Base-by-base conservation (phyloP, 1,140 invertebrate genomes). In the Agraylea sexmaculata region DNA sequence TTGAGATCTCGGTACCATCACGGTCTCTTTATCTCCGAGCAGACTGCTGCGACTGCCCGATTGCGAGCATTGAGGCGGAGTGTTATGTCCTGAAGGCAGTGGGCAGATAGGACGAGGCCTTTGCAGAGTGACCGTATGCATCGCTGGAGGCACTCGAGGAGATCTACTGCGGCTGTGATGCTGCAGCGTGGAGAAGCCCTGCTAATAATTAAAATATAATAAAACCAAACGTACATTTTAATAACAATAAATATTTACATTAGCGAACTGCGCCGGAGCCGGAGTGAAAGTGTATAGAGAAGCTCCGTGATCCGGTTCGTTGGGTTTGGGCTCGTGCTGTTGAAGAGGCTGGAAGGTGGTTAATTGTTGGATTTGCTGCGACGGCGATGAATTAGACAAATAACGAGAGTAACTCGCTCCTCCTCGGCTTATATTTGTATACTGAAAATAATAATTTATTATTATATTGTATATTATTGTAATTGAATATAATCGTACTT, bases 161-260 rank as follows among this genome's bases (percentile, higher is more conserved):
- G 47, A 45, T 12, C 43, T 25, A 19, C 47, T 45, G 11, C 47
- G 43, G 12, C 40, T 37, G 23, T 49, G 46, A 30, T 45, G 43
- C 30, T 49, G 47, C 3, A 49, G 40, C 7, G 47, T 49, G 16
- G 47, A 49, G 37, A 49, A 49, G 3, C 47, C 47, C 47, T 49
- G 33, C 11, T 44, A 42, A 25, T 27, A 33, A 10, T 18, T 19
- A 16, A 7, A 35, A 35, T 17, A 19, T 16, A 35, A 35, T 7
- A 19, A 7, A 19, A 19, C n/a, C 8, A 20, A 19, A 20, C 22
- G 4, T 8, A 10, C 11, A 31, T 31, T 31, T 31, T 8, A 7
- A 8, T 8, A 8, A 31, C 8, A 5, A 8, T 31, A 13, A 6
- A 6, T 8, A 13, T 13, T 11, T 31, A 31, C 29, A 13, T 31